phyloP scores from a whole-genome alignment of 2,113 vertebrate genomes.

The Bombycilla garrulus region DNA sequence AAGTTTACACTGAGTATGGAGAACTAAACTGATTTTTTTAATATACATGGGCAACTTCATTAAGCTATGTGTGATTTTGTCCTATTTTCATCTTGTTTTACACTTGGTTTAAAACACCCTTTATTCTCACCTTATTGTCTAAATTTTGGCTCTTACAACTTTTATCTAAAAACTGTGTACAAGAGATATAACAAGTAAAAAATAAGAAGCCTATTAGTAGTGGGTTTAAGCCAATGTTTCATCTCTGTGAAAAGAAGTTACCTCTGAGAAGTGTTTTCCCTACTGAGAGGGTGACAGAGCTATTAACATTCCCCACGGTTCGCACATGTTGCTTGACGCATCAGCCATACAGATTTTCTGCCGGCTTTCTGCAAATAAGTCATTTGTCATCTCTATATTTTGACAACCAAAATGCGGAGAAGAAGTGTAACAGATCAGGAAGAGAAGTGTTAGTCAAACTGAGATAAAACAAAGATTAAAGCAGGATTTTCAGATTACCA shows the following conservation, averaged over 20 bases:
- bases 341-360: neutral
- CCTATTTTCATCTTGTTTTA: neutral
- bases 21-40: neutral
- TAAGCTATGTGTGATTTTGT: neutral
- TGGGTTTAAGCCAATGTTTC: neutral
- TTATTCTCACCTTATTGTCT: neutral
- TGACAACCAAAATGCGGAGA: neutral
- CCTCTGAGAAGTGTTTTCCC: neutral
- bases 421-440: neutral
- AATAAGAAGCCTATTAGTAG: neutral
- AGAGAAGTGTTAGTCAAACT: slow-evolving; percentile 29
- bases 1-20: neutral
- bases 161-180: neutral
- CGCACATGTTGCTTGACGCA: neutral
- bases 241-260: neutral
- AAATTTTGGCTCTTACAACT: neutral
- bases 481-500: neutral
- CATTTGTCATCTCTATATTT: slow-evolving; percentile 14
- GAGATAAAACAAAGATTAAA: slow-evolving; percentile 55
- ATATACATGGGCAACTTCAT: neutral
- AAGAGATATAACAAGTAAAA: neutral
- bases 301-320: neutral
- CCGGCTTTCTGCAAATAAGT: neutral
- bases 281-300: neutral
- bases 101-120: neutral